These are phyloP conservation scores for Myzus persicae DNA, from an alignment of 1,140 invertebrate genomes.

Conservation along the genomic window DNA sequence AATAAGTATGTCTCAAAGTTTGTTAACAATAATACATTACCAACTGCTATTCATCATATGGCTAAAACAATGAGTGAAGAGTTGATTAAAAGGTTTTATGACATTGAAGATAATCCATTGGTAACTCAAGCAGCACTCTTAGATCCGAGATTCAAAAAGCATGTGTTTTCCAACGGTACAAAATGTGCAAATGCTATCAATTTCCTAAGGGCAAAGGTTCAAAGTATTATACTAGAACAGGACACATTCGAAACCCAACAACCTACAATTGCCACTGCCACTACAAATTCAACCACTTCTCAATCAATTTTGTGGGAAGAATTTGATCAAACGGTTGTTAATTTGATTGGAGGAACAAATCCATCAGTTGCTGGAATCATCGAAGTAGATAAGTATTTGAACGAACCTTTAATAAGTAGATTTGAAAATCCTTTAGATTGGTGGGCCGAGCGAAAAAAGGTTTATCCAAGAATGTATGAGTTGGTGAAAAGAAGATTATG, in stretches of 20 bases:
- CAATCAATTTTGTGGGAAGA: conserved; percentile 31
- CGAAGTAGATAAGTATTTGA: conserved; percentile 51
- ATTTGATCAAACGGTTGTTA: conserved; percentile 15
- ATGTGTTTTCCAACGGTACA: neutral
- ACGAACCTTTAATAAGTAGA: neutral
- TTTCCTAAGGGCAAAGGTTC: neutral
- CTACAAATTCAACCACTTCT: neutral
- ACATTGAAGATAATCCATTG: conserved; percentile 30
- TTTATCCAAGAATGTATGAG: conserved; percentile 61
- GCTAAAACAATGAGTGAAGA: neutral
- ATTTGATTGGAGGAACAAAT: neutral
- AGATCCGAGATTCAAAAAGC: conserved; percentile 37
- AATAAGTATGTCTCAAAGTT: neutral
- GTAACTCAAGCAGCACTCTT: conserved; percentile 15
- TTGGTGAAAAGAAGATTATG: conserved; percentile 24
- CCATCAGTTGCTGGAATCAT: neutral
- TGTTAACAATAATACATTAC: neutral
- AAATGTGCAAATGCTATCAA: neutral
- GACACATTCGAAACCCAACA: neutral
- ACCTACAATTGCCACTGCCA: neutral
- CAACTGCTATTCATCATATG: neutral
- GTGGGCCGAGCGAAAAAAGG: conserved; percentile 63
- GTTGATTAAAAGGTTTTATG: conserved; percentile 2
- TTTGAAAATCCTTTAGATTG: conserved; percentile 60
- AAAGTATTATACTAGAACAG: conserved; percentile 15